phyloP scores from a whole-genome alignment of 1,140 invertebrate species.

The Gryllus bimaculatus region DNA sequence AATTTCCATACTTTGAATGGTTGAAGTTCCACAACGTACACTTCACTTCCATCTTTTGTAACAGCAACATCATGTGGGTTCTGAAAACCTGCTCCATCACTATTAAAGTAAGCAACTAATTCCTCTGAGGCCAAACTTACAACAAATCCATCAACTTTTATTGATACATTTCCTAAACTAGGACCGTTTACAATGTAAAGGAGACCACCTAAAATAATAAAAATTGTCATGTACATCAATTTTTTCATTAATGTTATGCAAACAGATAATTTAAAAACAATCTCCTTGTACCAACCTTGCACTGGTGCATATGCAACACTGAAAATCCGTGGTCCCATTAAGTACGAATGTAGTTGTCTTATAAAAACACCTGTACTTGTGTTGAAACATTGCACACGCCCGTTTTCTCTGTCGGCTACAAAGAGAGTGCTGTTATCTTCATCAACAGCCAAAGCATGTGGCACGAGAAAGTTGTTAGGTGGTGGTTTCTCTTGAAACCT shows the following conservation, averaged over 20 bases:
- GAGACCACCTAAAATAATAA: conserved; percentile 33
- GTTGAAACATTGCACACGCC: conserved; percentile 66
- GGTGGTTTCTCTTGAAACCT: conserved; percentile 7
- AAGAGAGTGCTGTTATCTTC: conserved; percentile 76
- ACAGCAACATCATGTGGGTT: conserved; percentile 70
- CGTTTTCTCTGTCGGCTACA: conserved; percentile 93
- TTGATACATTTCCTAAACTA: conserved; percentile 34
- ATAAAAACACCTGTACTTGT: conserved; percentile 28
- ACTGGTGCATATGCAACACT: conserved; percentile 53
- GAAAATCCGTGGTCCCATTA: conserved; percentile 54
- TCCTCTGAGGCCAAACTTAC: conserved; percentile 49
- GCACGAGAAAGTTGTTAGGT: conserved; percentile 56
- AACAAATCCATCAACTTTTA: conserved; percentile 51
- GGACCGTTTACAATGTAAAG: conserved; percentile 42
- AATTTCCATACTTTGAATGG: conserved; percentile 56
- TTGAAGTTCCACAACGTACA: conserved; percentile 66
- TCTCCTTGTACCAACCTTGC: conserved; percentile 26
- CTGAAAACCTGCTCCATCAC: conserved; percentile 44
- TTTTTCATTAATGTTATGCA: not conserved
- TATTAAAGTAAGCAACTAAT: conserved; percentile 50
- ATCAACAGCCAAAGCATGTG: conserved; percentile 79
- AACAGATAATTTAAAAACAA: not conserved
- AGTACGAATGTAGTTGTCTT: conserved; percentile 37
- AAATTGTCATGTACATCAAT: not conserved
- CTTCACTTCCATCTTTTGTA: conserved; percentile 49